Conservation (phyloP, 2,888 invertebrate genomes). For the Hedychridium roseum region DNA sequence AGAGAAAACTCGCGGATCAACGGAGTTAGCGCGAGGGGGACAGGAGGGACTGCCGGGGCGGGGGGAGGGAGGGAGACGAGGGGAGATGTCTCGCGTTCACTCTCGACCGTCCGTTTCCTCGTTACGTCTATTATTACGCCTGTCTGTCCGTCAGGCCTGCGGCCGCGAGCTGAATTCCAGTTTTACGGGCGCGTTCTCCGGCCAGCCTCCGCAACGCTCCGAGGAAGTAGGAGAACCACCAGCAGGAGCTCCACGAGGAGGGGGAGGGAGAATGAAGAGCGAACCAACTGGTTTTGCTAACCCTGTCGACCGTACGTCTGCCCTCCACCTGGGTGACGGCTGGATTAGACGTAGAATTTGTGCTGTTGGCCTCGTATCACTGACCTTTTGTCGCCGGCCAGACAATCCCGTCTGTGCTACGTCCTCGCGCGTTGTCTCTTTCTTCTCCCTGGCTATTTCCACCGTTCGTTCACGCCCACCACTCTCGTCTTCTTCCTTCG, state of each 20-base stretch:
- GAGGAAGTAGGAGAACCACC: conserved; percentile 40
- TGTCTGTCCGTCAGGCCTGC: conserved; percentile 45
- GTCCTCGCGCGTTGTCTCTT: neutral
- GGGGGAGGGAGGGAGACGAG: conserved; percentile 4
- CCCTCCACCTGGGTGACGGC: conserved; percentile 34
- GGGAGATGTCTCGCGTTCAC: conserved; percentile 20
- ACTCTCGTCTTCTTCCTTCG: neutral
- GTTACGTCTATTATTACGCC: conserved; percentile 58
- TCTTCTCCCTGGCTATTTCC: neutral
- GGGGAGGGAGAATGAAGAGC: conserved; percentile 31
- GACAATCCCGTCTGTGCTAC: neutral
- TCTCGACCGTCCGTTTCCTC: conserved; percentile 45
- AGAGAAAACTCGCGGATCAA: conserved; percentile 6
- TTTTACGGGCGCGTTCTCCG: conserved; percentile 44
- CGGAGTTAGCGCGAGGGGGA: conserved; percentile 1
- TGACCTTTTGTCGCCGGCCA: conserved; percentile 19
- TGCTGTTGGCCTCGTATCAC: conserved; percentile 41
- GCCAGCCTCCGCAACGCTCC: conserved; percentile 13
- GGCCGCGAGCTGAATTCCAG: conserved; percentile 49
- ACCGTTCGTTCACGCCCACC: neutral
- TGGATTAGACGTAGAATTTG: conserved; percentile 35
- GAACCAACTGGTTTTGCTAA: conserved; percentile 39
- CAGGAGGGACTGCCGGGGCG: neutral
- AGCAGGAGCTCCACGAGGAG: too few relatives aligned
- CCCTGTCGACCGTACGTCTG: neutral